Percentiles rank a stretch among this genome's conserved stretches.
phyloP scores from a whole-genome alignment of 2,888 invertebrate species.

The Elgonia sp. region DNA sequence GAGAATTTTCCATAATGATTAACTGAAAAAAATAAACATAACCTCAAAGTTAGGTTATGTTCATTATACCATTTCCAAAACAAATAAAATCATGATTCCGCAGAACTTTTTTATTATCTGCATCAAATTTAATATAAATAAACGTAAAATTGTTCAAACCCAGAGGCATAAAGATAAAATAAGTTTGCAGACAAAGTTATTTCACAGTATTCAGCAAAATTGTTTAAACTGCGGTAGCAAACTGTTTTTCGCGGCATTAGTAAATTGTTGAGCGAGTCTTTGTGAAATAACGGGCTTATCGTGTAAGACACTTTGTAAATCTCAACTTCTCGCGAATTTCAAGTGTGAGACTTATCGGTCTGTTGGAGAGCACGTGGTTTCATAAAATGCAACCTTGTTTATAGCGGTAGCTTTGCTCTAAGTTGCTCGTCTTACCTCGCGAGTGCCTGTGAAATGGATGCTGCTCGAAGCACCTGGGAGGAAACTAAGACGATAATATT shows the following conservation, averaged over 20 bases:
- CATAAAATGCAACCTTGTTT: conserved; percentile 80
- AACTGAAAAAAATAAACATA: too few species aligned
- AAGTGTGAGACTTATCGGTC: conserved; percentile 78
- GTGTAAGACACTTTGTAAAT: conserved; percentile 71
- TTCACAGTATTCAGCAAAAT: conserved; percentile 32
- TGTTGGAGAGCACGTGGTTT: conserved; percentile 77
- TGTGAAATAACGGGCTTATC: conserved; percentile 65
- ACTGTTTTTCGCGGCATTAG: conserved; percentile 61
- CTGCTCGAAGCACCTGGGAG: conserved; percentile 76
- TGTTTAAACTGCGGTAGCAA: conserved; percentile 39
- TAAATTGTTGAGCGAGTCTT: conserved; percentile 54
- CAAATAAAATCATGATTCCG: background rate
- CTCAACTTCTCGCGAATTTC: conserved; percentile 73
- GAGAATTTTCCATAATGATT: too few species aligned
- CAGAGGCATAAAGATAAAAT: conserved; percentile 26
- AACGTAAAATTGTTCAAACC: conserved; percentile 4
- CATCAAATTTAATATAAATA: background rate
- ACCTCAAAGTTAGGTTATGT: too few species aligned
- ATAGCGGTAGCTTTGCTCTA: conserved; percentile 79
- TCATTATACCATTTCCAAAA: too few species aligned
- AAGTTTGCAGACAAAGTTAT: conserved; percentile 43
- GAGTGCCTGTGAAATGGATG: conserved; percentile 79
- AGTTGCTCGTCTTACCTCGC: conserved; percentile 78
- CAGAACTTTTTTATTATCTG: background rate
- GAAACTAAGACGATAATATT: conserved; percentile 83